These are phyloP conservation scores for Drosophila mayaguana DNA, from an alignment of 2,888 invertebrate species.

Conservation along the genomic window DNA sequence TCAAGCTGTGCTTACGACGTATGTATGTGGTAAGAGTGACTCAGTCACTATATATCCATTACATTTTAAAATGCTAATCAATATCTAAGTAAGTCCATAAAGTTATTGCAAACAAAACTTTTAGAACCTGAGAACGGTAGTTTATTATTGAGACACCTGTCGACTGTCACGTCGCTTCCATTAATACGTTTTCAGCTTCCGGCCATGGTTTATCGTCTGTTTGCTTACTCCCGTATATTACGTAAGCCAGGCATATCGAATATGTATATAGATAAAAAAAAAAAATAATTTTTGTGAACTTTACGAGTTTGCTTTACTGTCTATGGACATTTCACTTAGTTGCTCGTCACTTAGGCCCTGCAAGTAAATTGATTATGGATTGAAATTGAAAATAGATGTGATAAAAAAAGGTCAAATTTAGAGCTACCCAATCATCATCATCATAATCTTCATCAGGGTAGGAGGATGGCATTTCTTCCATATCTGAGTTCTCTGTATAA, in stretches of 20 bases:
- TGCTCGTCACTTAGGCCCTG: conserved; percentile 2
- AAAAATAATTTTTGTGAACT: background rate
- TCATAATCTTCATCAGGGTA: background rate
- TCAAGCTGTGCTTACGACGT: background rate
- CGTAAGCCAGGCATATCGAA: conserved; percentile 25
- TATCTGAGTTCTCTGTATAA: conserved; percentile 28
- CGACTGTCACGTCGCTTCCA: conserved; percentile 44
- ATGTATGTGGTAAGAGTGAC: background rate
- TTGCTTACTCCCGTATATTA: conserved; percentile 23
- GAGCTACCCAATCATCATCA: conserved; percentile 26
- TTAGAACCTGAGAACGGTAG: background rate
- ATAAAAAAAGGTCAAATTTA: background rate
- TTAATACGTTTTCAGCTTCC: conserved; percentile 47
- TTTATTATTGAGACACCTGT: conserved; percentile 18
- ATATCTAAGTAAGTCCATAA: background rate
- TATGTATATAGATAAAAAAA: background rate
- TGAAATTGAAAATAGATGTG: background rate
- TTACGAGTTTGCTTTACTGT: background rate
- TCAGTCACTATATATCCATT: no score
- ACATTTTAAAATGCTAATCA: background rate
- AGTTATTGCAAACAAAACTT: background rate
- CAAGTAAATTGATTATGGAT: background rate
- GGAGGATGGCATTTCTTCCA: background rate
- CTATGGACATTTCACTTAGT: background rate
- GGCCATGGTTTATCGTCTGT: conserved; percentile 19